Evolutionary conservation across 2,113 vertebrate genomes (phyloP).

Genomic region (Halichoerus grypus): DNA sequence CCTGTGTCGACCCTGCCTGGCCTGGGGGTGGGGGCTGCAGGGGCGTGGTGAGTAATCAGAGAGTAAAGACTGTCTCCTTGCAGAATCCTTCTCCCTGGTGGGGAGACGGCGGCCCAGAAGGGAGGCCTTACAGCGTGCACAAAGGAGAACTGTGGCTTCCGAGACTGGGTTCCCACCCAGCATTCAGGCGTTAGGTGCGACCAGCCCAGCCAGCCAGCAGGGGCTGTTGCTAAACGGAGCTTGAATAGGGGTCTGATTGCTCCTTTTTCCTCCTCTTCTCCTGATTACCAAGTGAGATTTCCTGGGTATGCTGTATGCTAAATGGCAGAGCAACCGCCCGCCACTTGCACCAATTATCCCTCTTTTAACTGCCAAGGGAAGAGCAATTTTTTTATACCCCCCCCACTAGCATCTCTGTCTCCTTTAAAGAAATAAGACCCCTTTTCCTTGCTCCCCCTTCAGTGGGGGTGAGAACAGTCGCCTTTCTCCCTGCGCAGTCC

Average conservation of each 20-base stretch:
- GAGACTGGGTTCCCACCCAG: background rate
- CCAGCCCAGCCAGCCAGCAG: slow-evolving; percentile 83
- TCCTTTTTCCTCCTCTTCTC: slow-evolving; percentile 85
- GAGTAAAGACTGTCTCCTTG: background rate
- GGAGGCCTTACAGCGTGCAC: slow-evolving; percentile 30
- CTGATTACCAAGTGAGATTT: slow-evolving; percentile 91
- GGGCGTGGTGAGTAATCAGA: background rate
- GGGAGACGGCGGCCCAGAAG: background rate
- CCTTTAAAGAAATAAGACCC: slow-evolving; percentile 82
- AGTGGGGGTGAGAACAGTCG: background rate
- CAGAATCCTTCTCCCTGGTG: background rate
- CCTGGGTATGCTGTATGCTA: slow-evolving; percentile 90
- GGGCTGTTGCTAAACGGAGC: slow-evolving; percentile 88
- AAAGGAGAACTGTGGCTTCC: background rate
- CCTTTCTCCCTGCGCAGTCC: slow-evolving; percentile 44
- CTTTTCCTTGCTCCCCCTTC: slow-evolving; percentile 63
- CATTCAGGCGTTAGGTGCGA: slow-evolving; percentile 33
- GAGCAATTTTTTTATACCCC: slow-evolving; percentile 82
- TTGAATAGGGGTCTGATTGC: slow-evolving; percentile 92
- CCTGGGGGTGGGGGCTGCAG: background rate
- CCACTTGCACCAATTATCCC: slow-evolving; percentile 89
- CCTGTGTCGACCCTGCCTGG: slow-evolving; percentile 1
- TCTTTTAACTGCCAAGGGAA: slow-evolving; percentile 86
- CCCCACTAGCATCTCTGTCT: slow-evolving; percentile 73
- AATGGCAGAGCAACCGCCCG: slow-evolving; percentile 87